phyloP scores from a whole-genome alignment of 2,797 vertebrate species.

The Microcaecilia unicolor region DNA sequence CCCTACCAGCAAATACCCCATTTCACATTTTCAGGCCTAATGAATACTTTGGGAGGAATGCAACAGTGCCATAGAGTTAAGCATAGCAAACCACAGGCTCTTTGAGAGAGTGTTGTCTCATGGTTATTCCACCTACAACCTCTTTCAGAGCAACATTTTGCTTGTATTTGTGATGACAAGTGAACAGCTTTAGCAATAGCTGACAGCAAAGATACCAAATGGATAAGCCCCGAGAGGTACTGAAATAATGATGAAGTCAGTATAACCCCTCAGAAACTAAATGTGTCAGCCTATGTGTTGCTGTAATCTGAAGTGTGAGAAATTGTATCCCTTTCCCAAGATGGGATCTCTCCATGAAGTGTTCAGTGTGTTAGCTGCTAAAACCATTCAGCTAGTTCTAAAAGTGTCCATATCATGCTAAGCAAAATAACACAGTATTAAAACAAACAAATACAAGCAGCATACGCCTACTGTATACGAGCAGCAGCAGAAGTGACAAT shows the following conservation, averaged over 20 bases:
- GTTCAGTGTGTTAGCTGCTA: background rate
- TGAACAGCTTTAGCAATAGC: background rate
- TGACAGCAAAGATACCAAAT: constrained; percentile 3
- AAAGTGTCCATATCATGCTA: background rate
- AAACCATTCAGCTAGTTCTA: background rate
- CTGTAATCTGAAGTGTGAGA: accelerated
- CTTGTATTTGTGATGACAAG: constrained; percentile 4
- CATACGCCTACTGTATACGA: too few species aligned
- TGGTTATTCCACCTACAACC: background rate
- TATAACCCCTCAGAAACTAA: background rate
- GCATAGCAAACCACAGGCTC: too few species aligned
- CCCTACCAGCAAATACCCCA: too few species aligned
- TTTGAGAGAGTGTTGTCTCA: constrained; percentile 4
- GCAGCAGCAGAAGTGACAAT: too few species aligned
- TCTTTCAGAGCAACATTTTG: background rate
- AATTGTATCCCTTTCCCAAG: background rate
- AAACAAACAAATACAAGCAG: too few species aligned
- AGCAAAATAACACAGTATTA: too few species aligned
- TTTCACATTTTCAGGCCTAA: too few species aligned
- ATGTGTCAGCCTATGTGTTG: too few species aligned
- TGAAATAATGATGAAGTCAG: constrained; percentile 10
- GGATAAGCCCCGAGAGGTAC: background rate
- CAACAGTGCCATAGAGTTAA: too few species aligned
- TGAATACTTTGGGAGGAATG: too few species aligned
- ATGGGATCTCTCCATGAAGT: background rate